Evolutionary conservation across 2,113 vertebrate genomes (phyloP), one percentile per base, ranked within the genome.

Genomic region (Rhodinocichla rosea): DNA sequence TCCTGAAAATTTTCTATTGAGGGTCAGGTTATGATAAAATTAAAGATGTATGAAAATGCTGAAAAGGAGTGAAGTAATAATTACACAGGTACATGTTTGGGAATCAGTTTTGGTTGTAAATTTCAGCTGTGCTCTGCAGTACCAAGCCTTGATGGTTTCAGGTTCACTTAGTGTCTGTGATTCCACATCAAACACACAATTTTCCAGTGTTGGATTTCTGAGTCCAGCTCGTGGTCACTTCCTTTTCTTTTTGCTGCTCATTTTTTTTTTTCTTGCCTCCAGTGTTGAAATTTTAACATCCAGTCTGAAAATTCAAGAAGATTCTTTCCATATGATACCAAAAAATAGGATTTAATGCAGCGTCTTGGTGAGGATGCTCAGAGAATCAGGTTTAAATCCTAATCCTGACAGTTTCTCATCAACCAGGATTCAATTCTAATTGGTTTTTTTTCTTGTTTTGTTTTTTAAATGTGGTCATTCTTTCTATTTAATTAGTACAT

Each of bases 401-500:
- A 59, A 39, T 18, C 13, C 42, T 63, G 44, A 39, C 1, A 40
- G 4, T 35, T 75, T 52, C 40, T 69, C 3, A 45, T 27, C 28
- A 32, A 8, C 3, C 47, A 8, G 4, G 5, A 1, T 33, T 71
- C 17, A 42, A 4, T 13, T 75, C 39, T 47, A 27, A 15, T 13
- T 24, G 2, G 3, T 50, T 27, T 6, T 9, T 6, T 50, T 27
- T 16, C 28, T 15, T 27, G 10, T 15, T 27, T 28, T 13, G 3
- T 21, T 32, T 23, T 62, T 40, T 24, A 1, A 8, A 28, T 0
- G 0, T 44, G 0, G 1, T 11, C 4, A 1, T 8, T 15, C 2
- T 79, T 63, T 37, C 5, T 21, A 17, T 7, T 73, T 67, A 39
- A n/a, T 40, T 55, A 62, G 4, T 18, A 2, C 0, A 7, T 26